These are phyloP conservation scores for Heptranchias perlo DNA, from an alignment of 2,113 vertebrate genomes.

Conservation along the genomic window DNA sequence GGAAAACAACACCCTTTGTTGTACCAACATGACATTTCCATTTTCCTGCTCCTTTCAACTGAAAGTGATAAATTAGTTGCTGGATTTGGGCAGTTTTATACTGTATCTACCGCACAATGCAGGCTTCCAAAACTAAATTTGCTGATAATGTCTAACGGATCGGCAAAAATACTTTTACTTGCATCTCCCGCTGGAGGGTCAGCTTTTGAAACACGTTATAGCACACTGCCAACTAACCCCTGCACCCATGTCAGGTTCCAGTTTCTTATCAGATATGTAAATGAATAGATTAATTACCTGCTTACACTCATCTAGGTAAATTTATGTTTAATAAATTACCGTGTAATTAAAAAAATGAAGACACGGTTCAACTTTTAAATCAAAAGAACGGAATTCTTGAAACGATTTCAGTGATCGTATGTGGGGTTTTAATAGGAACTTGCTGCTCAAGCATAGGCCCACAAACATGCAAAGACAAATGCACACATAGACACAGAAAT, in stretches of 20 bases:
- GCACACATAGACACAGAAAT: slow-evolving; percentile 62
- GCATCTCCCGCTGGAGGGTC: neutral
- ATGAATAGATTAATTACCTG: slow-evolving; percentile 19
- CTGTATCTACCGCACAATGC: neutral
- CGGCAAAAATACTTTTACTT: neutral
- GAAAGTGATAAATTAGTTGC: neutral
- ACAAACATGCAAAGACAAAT: slow-evolving; percentile 70
- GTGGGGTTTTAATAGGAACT: slow-evolving; percentile 68
- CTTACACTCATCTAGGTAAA: slow-evolving; percentile 4
- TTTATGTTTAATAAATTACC: slow-evolving; percentile 2
- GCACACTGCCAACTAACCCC: neutral
- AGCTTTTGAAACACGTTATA: neutral
- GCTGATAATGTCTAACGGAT: neutral
- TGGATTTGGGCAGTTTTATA: neutral
- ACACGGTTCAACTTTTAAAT: slow-evolving; percentile 2
- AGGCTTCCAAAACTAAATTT: neutral
- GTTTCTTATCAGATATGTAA: neutral
- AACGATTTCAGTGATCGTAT: slow-evolving; percentile 63
- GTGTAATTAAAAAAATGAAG: slow-evolving; percentile 11
- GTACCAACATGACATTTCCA: neutral
- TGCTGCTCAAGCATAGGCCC: slow-evolving; percentile 64
- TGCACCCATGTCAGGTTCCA: neutral
- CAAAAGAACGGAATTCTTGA: slow-evolving; percentile 49
- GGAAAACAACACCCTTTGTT: neutral
- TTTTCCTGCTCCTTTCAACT: neutral